Percentiles rank a stretch among this genome's conserved stretches.
Conservation (phyloP, 2,797 vertebrate genomes). For the Simalia tracyae region DNA sequence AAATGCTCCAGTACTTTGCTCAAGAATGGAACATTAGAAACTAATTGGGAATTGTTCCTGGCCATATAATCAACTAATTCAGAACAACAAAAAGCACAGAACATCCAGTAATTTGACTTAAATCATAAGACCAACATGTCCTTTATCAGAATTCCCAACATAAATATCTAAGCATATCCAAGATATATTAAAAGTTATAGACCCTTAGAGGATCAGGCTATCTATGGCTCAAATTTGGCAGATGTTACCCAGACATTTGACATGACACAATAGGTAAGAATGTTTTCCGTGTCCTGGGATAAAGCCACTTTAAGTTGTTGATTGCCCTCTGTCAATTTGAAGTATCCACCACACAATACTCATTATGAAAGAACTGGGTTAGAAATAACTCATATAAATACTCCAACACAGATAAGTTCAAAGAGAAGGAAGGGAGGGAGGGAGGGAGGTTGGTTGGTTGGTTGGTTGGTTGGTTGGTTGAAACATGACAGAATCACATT, state of each 20-base stretch:
- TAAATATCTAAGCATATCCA: neutral
- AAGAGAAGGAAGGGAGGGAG: neutral
- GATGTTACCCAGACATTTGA: neutral
- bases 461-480: neutral
- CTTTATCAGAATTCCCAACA: neutral
- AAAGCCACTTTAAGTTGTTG: neutral
- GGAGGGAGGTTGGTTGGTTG: neutral
- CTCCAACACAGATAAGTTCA: neutral
- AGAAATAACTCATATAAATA: neutral
- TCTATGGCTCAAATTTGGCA: neutral
- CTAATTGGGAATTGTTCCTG: neutral
- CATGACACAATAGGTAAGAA: neutral
- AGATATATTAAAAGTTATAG: neutral
- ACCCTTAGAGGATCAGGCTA: neutral
- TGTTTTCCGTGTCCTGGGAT: neutral
- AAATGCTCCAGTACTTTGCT: neutral
- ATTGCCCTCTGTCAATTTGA: neutral
- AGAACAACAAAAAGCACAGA: neutral
- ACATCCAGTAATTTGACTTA: neutral
- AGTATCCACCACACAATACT: neutral
- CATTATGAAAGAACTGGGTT: neutral
- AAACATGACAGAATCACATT: neutral
- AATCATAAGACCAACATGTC: neutral
- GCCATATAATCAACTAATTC: neutral
- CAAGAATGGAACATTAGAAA: neutral